Conservation (phyloP, 2,113 vertebrate species). For the Cyanocitta stelleri region DNA sequence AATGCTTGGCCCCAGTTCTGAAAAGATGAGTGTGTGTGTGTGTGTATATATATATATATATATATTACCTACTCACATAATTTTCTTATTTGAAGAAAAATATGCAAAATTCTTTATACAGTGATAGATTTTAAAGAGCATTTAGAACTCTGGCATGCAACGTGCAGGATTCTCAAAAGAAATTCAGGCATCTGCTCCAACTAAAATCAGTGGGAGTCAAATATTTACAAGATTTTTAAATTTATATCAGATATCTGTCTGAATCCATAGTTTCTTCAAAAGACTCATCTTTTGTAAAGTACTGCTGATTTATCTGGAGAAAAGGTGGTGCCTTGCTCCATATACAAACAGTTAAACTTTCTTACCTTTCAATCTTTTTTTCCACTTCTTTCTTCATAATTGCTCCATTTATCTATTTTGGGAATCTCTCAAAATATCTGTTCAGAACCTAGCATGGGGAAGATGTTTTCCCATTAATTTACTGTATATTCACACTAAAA, state of each 20-base stretch:
- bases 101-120: background rate
- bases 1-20: background rate
- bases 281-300: background rate
- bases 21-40: background rate
- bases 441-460: background rate
- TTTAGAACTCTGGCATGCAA: background rate
- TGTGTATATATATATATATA: too few species aligned
- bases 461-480: background rate
- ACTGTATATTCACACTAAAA: background rate
- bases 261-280: background rate
- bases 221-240: background rate
- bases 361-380: background rate
- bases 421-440: background rate
- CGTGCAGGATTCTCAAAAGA: background rate
- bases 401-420: background rate
- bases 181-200: background rate
- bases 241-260: background rate
- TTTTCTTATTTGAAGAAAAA: background rate
- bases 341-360: background rate
- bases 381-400: background rate
- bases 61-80: background rate
- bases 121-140: background rate
- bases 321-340: background rate
- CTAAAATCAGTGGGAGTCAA: background rate
- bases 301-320: background rate